Evolutionary conservation across 92 coral and sea anemone genomes (phyloP).

Genomic region (Anthopleura xanthogrammica): DNA sequence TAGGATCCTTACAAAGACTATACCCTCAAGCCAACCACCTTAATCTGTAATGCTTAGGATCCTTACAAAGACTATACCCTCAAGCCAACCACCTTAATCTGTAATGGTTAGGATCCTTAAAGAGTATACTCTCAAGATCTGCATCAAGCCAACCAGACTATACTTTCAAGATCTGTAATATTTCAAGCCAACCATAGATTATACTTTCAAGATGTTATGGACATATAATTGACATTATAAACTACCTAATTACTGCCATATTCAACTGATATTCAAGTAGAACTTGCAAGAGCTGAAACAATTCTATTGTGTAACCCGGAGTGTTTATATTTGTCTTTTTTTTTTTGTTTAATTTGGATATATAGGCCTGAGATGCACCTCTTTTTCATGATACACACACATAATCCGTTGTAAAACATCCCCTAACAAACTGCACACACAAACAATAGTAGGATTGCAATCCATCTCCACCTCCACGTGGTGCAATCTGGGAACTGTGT

Average conservation of each 20-base stretch:
- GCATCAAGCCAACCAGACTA: no score
- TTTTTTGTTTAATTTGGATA: not conserved
- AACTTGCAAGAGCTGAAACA: not conserved
- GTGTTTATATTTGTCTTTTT: not conserved
- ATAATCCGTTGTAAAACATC: not conserved
- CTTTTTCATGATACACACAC: not conserved
- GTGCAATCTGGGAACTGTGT: not conserved
- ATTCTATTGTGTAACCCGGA: not conserved
- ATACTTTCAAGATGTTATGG: no score
- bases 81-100: no score
- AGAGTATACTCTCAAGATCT: no score
- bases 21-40: no score
- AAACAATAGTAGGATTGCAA: not conserved
- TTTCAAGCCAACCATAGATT: no score
- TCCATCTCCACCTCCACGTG: slow-evolving; percentile 9
- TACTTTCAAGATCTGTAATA: no score
- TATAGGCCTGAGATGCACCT: not conserved
- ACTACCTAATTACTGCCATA: not conserved
- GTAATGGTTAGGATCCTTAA: no score
- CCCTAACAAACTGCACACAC: not conserved
- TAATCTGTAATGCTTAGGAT: no score
- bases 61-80: not conserved
- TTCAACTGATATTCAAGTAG: not conserved
- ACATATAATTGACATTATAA: no score
- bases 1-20: not conserved